Conservation (phyloP, 1,140 invertebrate genomes). For the Triops longicaudatus region DNA sequence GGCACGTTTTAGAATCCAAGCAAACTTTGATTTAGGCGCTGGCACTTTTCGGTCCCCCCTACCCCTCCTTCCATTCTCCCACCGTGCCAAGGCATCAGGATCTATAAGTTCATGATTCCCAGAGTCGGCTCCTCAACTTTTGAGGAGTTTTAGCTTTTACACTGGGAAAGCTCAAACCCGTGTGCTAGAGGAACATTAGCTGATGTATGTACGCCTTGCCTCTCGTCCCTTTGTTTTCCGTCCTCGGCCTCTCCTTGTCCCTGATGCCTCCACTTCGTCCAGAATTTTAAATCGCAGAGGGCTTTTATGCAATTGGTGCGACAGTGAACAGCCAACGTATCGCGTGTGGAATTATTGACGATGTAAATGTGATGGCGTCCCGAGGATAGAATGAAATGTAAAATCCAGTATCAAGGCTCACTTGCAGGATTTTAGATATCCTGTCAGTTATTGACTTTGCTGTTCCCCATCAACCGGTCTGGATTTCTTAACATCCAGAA, state of each 20-base stretch:
- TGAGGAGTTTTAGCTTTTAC: slow-evolving; percentile 15
- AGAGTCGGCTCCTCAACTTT: background rate
- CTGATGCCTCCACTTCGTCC: background rate
- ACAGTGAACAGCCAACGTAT: background rate
- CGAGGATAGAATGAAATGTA: background rate
- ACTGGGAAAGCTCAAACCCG: background rate
- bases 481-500: background rate
- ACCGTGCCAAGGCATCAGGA: background rate
- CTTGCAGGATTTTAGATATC: background rate
- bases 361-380: background rate
- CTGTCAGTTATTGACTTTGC: background rate
- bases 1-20: background rate
- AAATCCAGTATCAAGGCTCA: background rate
- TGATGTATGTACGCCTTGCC: background rate
- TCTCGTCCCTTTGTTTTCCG: background rate
- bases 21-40: slow-evolving; percentile 4
- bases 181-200: background rate
- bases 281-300: background rate
- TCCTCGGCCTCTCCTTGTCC: background rate
- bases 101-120: slow-evolving; percentile 5
- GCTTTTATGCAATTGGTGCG: slow-evolving; percentile 6
- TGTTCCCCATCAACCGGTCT: background rate
- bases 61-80: background rate
- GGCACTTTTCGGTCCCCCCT: background rate
- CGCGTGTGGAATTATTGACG: background rate